A percentile compares a stretch with the other conserved stretches of the same genome.
phyloP scores from a whole-genome alignment of 37 sponge, comb jelly and placozoan species.

The Beroe ovata region DNA sequence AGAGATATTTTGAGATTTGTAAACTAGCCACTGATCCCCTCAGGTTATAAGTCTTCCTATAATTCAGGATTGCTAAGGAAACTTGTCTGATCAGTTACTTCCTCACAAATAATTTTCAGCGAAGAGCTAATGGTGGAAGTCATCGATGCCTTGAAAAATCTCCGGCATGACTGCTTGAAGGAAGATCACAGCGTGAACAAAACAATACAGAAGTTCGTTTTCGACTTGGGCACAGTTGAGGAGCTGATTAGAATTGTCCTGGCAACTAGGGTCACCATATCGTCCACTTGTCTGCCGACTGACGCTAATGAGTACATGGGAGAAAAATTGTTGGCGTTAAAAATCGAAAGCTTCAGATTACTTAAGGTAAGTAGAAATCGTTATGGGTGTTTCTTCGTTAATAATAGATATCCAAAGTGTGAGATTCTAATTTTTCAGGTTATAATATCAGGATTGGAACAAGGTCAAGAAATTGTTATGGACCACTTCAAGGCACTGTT shows the following conservation, averaged over 20 bases:
- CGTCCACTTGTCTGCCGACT: constrained; percentile 48
- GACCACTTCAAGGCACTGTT: constrained; percentile 29
- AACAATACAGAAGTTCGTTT: constrained; percentile 52
- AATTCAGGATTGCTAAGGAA: no score
- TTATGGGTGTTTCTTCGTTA: not conserved
- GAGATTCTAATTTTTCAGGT: no score
- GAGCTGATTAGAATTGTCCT: constrained; percentile 41
- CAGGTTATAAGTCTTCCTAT: no score
- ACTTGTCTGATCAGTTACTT: no score
- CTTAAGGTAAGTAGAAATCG: constrained; percentile 30
- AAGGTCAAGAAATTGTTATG: constrained; percentile 57
- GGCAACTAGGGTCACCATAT: constrained; percentile 23
- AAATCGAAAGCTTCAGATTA: constrained; percentile 44
- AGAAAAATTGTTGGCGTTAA: not conserved
- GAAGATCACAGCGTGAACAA: constrained; percentile 49
- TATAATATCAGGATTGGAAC: constrained; percentile 35
- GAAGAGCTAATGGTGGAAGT: constrained; percentile 10
- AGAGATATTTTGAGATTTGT: not conserved
- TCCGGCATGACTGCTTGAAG: constrained; percentile 10
- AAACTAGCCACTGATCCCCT: constrained; percentile 43
- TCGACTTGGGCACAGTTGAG: constrained; percentile 30
- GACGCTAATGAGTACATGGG: constrained; percentile 40
- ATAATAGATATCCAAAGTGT: no score
- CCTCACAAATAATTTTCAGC: no score
- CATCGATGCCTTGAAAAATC: not conserved